Base-by-base conservation (phyloP, 2,888 invertebrate species). In the Acronicta alni region DNA sequence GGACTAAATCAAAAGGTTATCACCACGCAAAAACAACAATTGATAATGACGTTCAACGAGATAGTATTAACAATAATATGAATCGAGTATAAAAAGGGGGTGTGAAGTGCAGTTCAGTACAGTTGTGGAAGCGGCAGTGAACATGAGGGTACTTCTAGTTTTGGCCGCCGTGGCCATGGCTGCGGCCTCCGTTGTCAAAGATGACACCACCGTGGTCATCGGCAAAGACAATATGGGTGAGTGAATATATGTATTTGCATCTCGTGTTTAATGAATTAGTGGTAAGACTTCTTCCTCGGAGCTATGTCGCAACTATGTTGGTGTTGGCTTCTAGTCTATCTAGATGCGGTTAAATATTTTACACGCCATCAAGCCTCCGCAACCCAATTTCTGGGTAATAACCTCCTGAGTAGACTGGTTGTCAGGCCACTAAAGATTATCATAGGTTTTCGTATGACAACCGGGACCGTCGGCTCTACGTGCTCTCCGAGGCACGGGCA, bases 171-270 rank as follows among this genome's bases (percentile, higher is more conserved):
- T 89, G 75, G 86, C 85, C 57, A 63, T 88, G 75, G 92, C 89
- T 62, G 78, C 90, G 64, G 92, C 91, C 59, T 81, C 84, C 58
- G 85, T 86, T 60, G 80, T 92, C 79, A 87, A 86, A 49, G 89
- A 90, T 72, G 89, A 87, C 62, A 55, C 67, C 39, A 76, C 76
- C 51, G 67, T 82, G 41, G 12, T 82, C 60, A 86, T 93, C 57
- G 91, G 90, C 53, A 92, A 89, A 74, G 91, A 91, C 12, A 76
- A 52, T 23, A 65, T 93, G 75, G 87, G 93, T 94, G 65, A 89
- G 87, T 74, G 7, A 6, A 32, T 14, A 35, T 14, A 35, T n/a
- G 3, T 12, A n/a, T n/a, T 35, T 35, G n/a, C n/a, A n/a, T n/a
- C 6, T 35, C 26, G 26, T 26, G 26, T 1, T 32, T 32, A 2